phyloP scores from a whole-genome alignment of 2,113 vertebrate genomes.

The Hyla sarda region DNA sequence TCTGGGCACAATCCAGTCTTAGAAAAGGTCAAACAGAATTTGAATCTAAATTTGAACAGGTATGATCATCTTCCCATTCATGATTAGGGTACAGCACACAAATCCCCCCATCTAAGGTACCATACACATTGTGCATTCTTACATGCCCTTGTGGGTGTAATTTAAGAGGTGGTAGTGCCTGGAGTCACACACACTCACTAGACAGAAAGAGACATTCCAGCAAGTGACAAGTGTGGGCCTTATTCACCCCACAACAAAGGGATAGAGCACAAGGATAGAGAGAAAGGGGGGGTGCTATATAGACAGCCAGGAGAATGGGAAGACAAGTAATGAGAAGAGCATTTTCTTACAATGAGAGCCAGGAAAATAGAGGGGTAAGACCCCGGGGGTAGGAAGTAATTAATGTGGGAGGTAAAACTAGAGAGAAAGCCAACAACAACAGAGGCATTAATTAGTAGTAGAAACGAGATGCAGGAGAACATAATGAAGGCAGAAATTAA shows the following conservation, averaged over 20 bases:
- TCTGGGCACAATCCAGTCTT: no score
- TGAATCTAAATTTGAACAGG: not conserved
- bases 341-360: not conserved
- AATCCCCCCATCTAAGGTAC: not conserved
- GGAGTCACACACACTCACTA: slow-evolving; percentile 24
- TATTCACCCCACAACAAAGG: slow-evolving; percentile 29
- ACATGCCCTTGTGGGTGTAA: not conserved
- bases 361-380: not conserved
- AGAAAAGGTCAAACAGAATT: not conserved
- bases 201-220: slow-evolving; percentile 30
- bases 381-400: not conserved
- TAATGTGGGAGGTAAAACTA: not conserved
- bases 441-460: not conserved
- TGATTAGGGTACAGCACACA: not conserved
- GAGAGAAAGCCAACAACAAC: not conserved
- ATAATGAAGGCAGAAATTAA: not conserved
- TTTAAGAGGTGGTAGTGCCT: not conserved
- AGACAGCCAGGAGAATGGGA: not conserved
- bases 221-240: slow-evolving; percentile 43
- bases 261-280: not conserved
- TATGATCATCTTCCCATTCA: not conserved
- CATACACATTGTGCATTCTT: not conserved
- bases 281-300: not conserved
- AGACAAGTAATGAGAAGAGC: not conserved
- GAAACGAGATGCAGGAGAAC: not conserved